Percentiles rank a stretch among this genome's conserved stretches.
phyloP scores from a whole-genome alignment of 2,888 invertebrate species.

The Eupithecia vulgata region DNA sequence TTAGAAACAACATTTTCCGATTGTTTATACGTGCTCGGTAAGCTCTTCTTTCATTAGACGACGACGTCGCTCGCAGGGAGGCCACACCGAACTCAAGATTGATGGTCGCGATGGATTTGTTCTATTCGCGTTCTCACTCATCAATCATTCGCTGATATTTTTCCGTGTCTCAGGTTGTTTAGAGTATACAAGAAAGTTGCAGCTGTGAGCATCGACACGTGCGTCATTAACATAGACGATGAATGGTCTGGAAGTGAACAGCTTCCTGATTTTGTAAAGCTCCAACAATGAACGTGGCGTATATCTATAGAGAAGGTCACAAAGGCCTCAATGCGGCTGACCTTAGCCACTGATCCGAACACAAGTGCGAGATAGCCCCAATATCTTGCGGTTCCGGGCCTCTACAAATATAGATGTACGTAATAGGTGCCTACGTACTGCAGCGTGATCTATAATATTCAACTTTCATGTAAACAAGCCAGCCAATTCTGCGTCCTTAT shows the following conservation, averaged over 20 bases:
- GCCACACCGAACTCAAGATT: slow-evolving; percentile 71
- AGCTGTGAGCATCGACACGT: slow-evolving; percentile 70
- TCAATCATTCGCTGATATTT: slow-evolving; percentile 83
- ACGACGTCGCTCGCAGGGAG: slow-evolving; percentile 74
- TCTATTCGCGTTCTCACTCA: slow-evolving; percentile 80
- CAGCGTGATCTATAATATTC: slow-evolving; percentile 36
- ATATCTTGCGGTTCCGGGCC: slow-evolving; percentile 51
- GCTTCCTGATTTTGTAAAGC: slow-evolving; percentile 35
- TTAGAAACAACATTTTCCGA: slow-evolving; percentile 78
- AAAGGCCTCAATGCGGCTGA: slow-evolving; percentile 47
- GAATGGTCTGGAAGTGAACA: slow-evolving; percentile 37
- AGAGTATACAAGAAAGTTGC: slow-evolving; percentile 79
- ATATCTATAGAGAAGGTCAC: slow-evolving; percentile 43
- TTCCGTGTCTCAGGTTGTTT: slow-evolving; percentile 82
- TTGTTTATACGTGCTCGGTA: slow-evolving; percentile 81
- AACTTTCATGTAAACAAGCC: slow-evolving; percentile 35
- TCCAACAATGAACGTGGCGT: slow-evolving; percentile 41
- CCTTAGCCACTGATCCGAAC: slow-evolving; percentile 46
- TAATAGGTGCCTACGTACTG: slow-evolving; percentile 13
- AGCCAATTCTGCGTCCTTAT: slow-evolving; percentile 19
- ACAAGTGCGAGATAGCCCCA: slow-evolving; percentile 47
- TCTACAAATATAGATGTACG: slow-evolving; percentile 24
- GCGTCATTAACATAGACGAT: slow-evolving; percentile 69
- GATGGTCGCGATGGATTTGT: slow-evolving; percentile 82
- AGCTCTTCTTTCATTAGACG: slow-evolving; percentile 82